These are phyloP conservation scores for Erpobdella octoculata DNA, from an alignment of 2,888 invertebrate species.

Conservation along the genomic window DNA sequence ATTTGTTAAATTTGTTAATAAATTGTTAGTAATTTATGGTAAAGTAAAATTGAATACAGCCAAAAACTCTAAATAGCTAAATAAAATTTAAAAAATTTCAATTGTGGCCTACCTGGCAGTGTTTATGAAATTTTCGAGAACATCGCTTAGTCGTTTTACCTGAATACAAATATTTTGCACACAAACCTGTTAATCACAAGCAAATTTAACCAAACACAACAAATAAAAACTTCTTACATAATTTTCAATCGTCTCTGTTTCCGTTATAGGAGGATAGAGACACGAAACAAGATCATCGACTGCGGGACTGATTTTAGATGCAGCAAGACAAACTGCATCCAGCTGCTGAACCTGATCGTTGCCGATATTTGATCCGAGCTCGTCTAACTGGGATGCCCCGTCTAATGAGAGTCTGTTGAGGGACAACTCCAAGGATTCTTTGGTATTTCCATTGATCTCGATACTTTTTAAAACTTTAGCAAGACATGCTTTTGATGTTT, in stretches of 20 bases:
- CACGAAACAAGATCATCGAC: background rate
- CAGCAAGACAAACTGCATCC: background rate
- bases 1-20: too few relatives aligned
- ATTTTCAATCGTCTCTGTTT: background rate
- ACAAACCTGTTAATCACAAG: too few relatives aligned
- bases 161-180: too few relatives aligned
- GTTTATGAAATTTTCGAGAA: too few relatives aligned
- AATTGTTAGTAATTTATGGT: too few relatives aligned
- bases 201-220: too few relatives aligned
- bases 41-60: too few relatives aligned
- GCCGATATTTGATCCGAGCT: background rate
- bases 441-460: background rate
- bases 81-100: too few relatives aligned
- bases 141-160: too few relatives aligned
- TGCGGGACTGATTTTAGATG: background rate
- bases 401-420: background rate
- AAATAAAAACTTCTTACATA: too few relatives aligned
- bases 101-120: too few relatives aligned
- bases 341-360: background rate
- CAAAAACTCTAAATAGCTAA: too few relatives aligned
- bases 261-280: background rate
- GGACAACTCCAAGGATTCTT: background rate
- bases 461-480: background rate
- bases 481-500: background rate
- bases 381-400: background rate